Evolutionary conservation across 2,797 vertebrate species (phyloP).

Genomic region (Pseudomugil gertrudae): DNA sequence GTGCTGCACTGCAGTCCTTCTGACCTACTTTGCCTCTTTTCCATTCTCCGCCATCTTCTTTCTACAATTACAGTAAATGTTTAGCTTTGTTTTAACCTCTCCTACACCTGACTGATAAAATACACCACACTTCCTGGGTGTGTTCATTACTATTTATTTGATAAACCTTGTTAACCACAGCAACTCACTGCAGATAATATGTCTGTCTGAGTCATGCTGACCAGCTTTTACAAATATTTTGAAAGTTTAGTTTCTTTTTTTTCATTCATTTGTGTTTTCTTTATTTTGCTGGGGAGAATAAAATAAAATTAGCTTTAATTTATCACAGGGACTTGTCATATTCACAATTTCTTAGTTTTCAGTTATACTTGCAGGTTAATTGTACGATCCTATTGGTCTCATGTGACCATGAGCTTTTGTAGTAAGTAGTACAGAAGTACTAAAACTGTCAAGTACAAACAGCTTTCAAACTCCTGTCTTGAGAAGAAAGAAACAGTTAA

Average conservation of each 20-base stretch:
- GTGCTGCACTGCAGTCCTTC: conserved; percentile 69
- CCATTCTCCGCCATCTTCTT: conserved; percentile 57
- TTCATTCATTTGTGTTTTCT: not conserved
- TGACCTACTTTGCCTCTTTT: conserved; percentile 76
- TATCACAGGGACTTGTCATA: not conserved
- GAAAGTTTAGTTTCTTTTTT: not conserved
- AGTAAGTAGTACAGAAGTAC: not conserved
- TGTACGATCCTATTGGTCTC: not conserved
- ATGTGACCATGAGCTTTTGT: conserved; percentile 15
- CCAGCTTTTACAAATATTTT: conserved; percentile 6
- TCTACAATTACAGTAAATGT: conserved; percentile 64
- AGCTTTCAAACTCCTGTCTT: conserved; percentile 13
- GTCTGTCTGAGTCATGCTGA: not conserved
- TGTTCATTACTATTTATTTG: conserved; percentile 14
- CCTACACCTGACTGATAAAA: conserved; percentile 26
- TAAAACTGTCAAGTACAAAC: conserved; percentile 1
- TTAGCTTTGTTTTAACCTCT: conserved; percentile 46
- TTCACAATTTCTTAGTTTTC: not conserved
- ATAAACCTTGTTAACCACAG: conserved; percentile 5
- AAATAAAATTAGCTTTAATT: not conserved
- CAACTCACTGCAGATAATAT: not conserved
- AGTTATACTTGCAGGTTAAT: conserved; percentile 4
- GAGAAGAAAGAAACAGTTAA: not conserved
- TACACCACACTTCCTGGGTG: conserved; percentile 14
- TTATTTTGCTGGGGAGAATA: not conserved